Evolutionary conservation across 2,113 vertebrate species (phyloP).

Genomic region (Gobiocypris rarus): DNA sequence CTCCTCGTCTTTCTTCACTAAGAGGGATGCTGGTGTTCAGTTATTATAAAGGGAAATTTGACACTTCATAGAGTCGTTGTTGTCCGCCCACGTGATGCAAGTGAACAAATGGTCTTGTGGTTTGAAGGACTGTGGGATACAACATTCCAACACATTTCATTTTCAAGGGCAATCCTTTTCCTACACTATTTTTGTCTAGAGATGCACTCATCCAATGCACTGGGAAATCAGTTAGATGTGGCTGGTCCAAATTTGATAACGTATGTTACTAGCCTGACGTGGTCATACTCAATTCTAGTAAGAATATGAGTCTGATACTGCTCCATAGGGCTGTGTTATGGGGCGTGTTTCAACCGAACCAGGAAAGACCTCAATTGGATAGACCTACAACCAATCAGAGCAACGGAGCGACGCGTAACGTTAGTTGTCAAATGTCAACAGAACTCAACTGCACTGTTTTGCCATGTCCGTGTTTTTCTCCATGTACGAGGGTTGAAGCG

Average conservation of each 20-base stretch:
- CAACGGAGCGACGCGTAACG: too few species aligned
- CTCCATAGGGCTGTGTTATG: too few species aligned
- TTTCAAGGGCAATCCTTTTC: not conserved
- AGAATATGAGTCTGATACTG: too few species aligned
- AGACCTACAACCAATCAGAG: too few species aligned
- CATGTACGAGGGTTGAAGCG: too few species aligned
- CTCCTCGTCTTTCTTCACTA: conserved; percentile 19
- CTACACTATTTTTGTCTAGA: not conserved
- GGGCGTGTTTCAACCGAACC: too few species aligned
- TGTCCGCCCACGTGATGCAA: conserved; percentile 36
- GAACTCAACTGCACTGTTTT: too few species aligned
- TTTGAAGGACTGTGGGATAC: conserved; percentile 21
- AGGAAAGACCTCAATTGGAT: too few species aligned
- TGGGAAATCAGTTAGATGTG: not conserved
- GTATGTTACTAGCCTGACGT: too few species aligned
- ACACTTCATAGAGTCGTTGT: conserved; percentile 18
- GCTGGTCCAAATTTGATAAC: not conserved
- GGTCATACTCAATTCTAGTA: too few species aligned
- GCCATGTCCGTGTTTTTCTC: too few species aligned
- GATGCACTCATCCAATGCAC: not conserved
- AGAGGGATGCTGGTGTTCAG: conserved; percentile 13
- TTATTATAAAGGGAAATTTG: conserved; percentile 19
- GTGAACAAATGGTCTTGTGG: conserved; percentile 48
- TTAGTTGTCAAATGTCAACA: too few species aligned
- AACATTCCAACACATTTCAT: not conserved